Evolutionary conservation across 2,888 invertebrate species (phyloP), one percentile per base, ranked within the genome.

Genomic region (Cephus pygmeus): DNA sequence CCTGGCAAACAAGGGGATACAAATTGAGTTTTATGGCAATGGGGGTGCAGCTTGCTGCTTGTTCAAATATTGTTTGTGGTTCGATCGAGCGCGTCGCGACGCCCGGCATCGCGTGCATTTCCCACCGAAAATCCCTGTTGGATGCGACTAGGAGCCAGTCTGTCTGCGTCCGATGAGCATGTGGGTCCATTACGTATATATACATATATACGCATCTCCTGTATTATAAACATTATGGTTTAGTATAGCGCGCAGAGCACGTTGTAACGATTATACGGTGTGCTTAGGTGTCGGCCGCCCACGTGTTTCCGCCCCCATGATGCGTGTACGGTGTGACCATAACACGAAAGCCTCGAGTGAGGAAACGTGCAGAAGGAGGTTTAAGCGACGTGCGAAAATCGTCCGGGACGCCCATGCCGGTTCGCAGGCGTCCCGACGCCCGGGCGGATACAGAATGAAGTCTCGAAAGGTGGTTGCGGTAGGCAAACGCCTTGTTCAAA

Each of bases 241-340:
- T 69, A 56, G 40, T 69, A 76, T 73, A 69, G 69, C 34, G n/a
- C 31, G 33, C 76, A 74, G 77, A 80, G 76, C 81, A 80, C 79
- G 79, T 76, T 86, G 88, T 88, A 88, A 88, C 85, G 84, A 87
- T 88, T 88, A 88, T 86, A 88, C 84, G 81, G 85, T 84, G 82
- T 78, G 85, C 79, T 80, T 80, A 78, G 73, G 79, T 81, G 85
- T 81, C 81, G 83, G 80, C 84, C 89, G 88, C 88, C 89, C 88
- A 89, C 89, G 87, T 83, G 84, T 85, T 88, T 88, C 88, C 89
- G 89, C 88, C 89, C 90, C 87, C 88, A 87, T 88, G 82, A 78
- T 83, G 82, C 83, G 77, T 81, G 77, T 80, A 78, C 79, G 76
- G 35, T 30, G 76, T 77, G 75, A 77, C 75, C 79, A 78, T 80